A percentile compares a stretch with the other conserved stretches of the same genome.
Conservation (phyloP, 2,113 vertebrate genomes). For the Smithornis capensis region DNA sequence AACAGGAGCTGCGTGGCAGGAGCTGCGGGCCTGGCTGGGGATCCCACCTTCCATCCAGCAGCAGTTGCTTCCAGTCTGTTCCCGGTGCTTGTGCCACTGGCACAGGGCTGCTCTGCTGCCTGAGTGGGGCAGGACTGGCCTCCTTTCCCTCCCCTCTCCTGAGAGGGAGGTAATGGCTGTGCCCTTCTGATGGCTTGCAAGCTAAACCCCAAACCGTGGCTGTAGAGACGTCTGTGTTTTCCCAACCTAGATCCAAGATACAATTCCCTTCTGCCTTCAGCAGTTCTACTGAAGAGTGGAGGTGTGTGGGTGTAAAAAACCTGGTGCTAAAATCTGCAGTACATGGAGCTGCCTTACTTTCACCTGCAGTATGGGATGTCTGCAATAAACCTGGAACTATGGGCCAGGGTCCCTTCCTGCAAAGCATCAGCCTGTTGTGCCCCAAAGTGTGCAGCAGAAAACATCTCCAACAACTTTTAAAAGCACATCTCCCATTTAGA, state of each 20-base stretch:
- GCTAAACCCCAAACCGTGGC: background rate
- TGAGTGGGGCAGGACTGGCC: rapidly evolving
- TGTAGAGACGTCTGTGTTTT: background rate
- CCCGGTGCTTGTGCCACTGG: background rate
- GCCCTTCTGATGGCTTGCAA: background rate
- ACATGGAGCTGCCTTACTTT: background rate
- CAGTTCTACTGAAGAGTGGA: background rate
- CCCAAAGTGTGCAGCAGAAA: background rate
- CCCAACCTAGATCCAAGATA: no score
- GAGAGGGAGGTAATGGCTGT: rapidly evolving
- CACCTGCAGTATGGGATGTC: rapidly evolving
- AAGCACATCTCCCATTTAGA: background rate
- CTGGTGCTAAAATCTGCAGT: background rate
- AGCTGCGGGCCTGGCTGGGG: rapidly evolving
- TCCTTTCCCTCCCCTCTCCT: background rate
- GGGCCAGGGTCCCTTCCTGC: no score
- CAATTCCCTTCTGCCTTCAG: background rate
- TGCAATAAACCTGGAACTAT: background rate
- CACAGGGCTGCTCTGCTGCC: background rate
- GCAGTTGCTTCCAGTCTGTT: background rate
- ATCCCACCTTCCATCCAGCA: background rate
- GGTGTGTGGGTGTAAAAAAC: background rate
- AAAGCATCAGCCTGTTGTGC: background rate
- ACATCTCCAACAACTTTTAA: background rate
- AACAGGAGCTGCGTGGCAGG: background rate